phyloP scores from a whole-genome alignment of 2,113 vertebrate species.

The Hemiscyllium ocellatum region DNA sequence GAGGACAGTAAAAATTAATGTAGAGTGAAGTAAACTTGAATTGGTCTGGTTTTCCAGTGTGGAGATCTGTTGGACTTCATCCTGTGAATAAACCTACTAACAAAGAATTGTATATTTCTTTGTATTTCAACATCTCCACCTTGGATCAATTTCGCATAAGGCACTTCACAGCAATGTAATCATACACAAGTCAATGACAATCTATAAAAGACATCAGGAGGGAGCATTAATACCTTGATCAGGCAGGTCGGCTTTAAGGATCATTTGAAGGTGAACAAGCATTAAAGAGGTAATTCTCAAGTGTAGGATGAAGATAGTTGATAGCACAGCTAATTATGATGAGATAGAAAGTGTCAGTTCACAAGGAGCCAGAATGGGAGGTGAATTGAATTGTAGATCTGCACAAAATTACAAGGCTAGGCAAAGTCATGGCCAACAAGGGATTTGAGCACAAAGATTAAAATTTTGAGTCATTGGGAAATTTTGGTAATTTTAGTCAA shows the following conservation, averaged over 20 bases:
- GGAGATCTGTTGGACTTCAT: too few relatives aligned
- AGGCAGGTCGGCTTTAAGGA: not conserved
- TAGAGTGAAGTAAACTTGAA: not conserved
- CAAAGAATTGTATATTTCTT: too few relatives aligned
- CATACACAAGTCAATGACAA: not conserved
- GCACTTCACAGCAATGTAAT: not conserved
- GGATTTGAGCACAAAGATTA: too few relatives aligned
- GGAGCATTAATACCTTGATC: not conserved
- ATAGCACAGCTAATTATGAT: not conserved
- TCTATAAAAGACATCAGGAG: not conserved
- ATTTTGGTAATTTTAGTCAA: too few relatives aligned
- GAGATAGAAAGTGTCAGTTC: too few relatives aligned
- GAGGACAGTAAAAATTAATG: not conserved
- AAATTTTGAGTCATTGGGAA: too few relatives aligned
- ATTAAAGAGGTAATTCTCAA: not conserved
- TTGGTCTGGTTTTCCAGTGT: not conserved
- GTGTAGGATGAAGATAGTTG: not conserved
- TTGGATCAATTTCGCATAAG: not conserved
- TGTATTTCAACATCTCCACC: too few relatives aligned
- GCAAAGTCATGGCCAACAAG: too few relatives aligned
- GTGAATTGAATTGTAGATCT: too few relatives aligned
- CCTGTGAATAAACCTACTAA: too few relatives aligned
- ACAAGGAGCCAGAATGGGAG: too few relatives aligned
- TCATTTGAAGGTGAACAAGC: not conserved
- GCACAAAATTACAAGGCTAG: too few relatives aligned